Percentiles rank a stretch among this genome's conserved stretches.
These are phyloP conservation scores for Trochalopteron elliotii DNA, from an alignment of 2,113 vertebrate genomes.

Conservation along the genomic window DNA sequence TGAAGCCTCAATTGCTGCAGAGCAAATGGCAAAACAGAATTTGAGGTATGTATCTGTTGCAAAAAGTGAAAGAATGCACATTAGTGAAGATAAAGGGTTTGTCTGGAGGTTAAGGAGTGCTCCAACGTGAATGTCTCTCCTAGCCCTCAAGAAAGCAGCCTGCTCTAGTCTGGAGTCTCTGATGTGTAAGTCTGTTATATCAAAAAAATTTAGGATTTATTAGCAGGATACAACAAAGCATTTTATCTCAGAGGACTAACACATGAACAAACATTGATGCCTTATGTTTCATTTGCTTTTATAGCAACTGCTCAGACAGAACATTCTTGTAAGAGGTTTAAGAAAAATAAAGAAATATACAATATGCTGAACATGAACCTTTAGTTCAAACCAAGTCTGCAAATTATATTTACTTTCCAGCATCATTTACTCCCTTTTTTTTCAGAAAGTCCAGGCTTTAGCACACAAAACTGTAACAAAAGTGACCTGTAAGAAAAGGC, in stretches of 20 bases:
- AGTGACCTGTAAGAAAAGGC: not conserved
- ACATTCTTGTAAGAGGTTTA: not conserved
- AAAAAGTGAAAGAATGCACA: not conserved
- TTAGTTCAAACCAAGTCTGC: not conserved
- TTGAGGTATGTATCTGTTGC: not conserved
- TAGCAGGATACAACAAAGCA: not conserved
- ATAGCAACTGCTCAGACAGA: not conserved
- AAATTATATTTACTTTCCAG: not conserved
- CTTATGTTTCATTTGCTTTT: not conserved
- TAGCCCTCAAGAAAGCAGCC: not conserved
- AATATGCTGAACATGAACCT: not conserved
- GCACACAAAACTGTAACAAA: not conserved
- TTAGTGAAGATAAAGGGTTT: constrained; percentile 15
- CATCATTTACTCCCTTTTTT: not conserved
- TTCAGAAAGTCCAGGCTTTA: not conserved
- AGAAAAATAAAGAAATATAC: not conserved
- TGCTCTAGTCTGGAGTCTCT: not conserved
- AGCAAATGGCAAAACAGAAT: constrained; percentile 27
- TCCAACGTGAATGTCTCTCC: not conserved
- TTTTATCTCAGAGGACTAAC: not conserved
- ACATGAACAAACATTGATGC: not conserved
- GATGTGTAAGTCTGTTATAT: not conserved
- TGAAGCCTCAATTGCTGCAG: not conserved
- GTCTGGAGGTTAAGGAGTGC: not conserved
- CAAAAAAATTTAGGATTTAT: not conserved